Evolutionary conservation across 2,888 invertebrate species (phyloP).

Genomic region (Spilarctia lutea): DNA sequence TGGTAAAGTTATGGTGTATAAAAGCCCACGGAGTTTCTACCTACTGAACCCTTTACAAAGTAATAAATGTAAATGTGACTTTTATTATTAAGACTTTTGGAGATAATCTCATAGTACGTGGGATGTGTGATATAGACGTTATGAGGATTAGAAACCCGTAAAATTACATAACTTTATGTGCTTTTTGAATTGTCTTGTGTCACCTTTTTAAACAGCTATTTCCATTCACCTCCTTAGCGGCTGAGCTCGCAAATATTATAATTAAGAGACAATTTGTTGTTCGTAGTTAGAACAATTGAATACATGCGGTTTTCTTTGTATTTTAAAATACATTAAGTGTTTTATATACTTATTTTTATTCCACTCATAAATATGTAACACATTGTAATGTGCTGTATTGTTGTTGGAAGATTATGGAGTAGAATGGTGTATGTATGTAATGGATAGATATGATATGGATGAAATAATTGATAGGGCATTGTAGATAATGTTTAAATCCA

Average conservation of each 20-base stretch:
- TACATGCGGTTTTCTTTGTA: not conserved
- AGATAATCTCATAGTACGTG: not conserved
- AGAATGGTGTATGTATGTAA: constrained; percentile 1
- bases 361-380: constrained; percentile 11
- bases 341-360: constrained; percentile 13
- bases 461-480: no score
- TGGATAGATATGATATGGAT: no score
- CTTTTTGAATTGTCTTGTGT: not conserved
- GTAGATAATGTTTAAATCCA: not conserved
- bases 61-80: constrained; percentile 3
- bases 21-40: not conserved
- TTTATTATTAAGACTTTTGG: not conserved
- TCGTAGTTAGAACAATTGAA: constrained; percentile 7
- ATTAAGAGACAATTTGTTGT: not conserved
- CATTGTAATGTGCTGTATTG: not conserved
- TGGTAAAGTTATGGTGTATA: not conserved
- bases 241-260: not conserved
- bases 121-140: not conserved
- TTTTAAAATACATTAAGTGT: constrained; percentile 1
- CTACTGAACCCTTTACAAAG: no score
- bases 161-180: not conserved
- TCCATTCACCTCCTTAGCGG: not conserved
- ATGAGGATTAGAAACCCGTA: not conserved
- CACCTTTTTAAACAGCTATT: not conserved
- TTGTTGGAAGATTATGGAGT: not conserved